Evolutionary conservation across 2,797 vertebrate species (phyloP), one percentile per base, ranked within the genome.

Genomic region (Pseudochirops corinnae): DNA sequence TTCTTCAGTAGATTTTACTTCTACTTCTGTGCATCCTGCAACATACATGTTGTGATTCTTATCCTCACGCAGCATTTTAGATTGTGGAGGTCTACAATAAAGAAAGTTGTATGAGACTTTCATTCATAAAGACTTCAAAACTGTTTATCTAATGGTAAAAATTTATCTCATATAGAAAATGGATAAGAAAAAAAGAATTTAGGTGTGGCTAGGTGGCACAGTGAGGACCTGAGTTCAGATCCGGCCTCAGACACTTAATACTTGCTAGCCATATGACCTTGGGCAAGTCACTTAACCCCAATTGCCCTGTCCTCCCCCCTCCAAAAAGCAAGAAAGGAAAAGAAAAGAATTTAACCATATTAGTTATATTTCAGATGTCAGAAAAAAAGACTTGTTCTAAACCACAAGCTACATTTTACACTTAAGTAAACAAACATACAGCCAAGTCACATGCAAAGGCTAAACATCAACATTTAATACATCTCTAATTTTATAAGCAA

Each of bases 1-100:
- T 98, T 99, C 99, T 96, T 99, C 99, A 0, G 99, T 99, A 55
- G 99, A 99, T 97, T 99, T 99, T n/a, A 99, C 99, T 98, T 99
- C 99, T 0, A 99, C 98, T 92, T 99, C 99, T 0, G 99, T 99
- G 97, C 99, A 99, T 3, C 99, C 99, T 0, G 99, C 98, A 92
- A 99, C 99, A 1, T 99, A 99, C 99, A 99, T 99, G 98, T 99
- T 99, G 98, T 99, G 99, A 97, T 99, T 99, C 98, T 99, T 99
- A 98, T 99, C 99, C 98, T 99, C 99, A 74, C 99, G 98, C 24
- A 99, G 99, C 56, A 99, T 98, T 98, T 99, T 99, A 94, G 99
- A 99, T 28, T 99, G 99, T 10, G 99, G 99, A 3, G 99, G 99
- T 99, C 99, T 99, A 96, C 46, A 97, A 96, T 10, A 92, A 96